Base-by-base conservation (phyloP, 2,888 invertebrate genomes). In the Sinotaia quadrata region DNA sequence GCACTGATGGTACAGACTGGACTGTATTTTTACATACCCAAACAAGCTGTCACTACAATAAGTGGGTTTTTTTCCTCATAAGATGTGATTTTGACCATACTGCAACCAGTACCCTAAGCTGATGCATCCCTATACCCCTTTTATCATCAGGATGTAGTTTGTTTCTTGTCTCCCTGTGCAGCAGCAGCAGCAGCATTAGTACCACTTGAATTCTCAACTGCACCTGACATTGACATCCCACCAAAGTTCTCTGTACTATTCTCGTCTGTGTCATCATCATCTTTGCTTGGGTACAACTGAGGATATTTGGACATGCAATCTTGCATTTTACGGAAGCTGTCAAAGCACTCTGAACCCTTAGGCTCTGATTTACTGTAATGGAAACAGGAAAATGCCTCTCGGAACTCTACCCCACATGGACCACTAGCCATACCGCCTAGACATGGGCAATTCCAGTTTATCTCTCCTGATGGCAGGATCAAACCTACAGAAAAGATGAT, bases 401-500 rank as follows among this genome's bases (percentile, higher is more conserved):
- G 91, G 89, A 98, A 98, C 87, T 96, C 94, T 18, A 93, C 91
- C 0, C 96, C 97, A 87, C 98, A 98, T 0, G 98, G 97, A 0
- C 98, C 97, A 0, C 95, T 95, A 5, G 97, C 95, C 95, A 97
- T 97, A n/a, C 96, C 96, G 18, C 97, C 97, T 41, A 98, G 91
- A 87, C 98, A 98, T 0, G 97, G 97, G 85, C 98, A 98, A 86
- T 94, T 94, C 97, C 97, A 98, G 89, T 98, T 98, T 76, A 98
- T 96, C 73, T 94, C 92, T 5, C 97, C 97, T 88, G 93, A 93
- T 0, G 93, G 91, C 68, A 94, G 89, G 76, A 97, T 92, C 18
- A 97, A 90, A 12, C 97, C 96, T 54, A 93, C 57, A 41, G 54
- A 62, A 58, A 31, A 49, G 29, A 51, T 34, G 18, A 60, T 24